Evolutionary conservation across 2,888 invertebrate genomes (phyloP).

Genomic region (Microchrysa polita): DNA sequence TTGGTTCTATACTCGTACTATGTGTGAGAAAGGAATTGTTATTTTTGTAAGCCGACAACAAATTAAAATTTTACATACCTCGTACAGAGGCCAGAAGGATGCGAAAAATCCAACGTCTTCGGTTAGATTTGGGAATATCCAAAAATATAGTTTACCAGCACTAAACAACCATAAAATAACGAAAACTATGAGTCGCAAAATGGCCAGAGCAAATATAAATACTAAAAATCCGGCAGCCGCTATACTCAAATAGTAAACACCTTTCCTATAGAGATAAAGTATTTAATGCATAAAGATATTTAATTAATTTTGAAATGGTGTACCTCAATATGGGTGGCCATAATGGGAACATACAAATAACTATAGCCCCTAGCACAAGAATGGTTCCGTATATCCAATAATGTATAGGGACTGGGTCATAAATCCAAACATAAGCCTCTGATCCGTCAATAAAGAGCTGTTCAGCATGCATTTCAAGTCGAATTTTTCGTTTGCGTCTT

Average conservation of each 20-base stretch:
- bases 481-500: constrained; percentile 87
- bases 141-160: constrained; percentile 90
- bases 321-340: constrained; percentile 95
- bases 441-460: constrained; percentile 93
- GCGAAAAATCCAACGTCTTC: constrained; percentile 99
- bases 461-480: constrained; percentile 96
- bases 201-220: constrained; percentile 88
- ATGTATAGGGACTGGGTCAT: constrained; percentile 94
- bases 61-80: constrained; percentile 66
- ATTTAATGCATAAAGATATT: background rate
- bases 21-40: constrained; percentile 48
- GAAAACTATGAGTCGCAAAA: constrained; percentile 90
- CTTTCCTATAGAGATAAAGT: constrained; percentile 71
- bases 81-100: constrained; percentile 97
- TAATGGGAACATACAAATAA: constrained; percentile 97
- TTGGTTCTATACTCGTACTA: constrained; percentile 85
- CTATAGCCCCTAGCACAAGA: constrained; percentile 91
- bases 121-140: constrained; percentile 98
- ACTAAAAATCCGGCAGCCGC: constrained; percentile 95
- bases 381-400: constrained; percentile 94
- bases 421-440: constrained; percentile 98
- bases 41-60: background rate
- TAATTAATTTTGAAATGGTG: background rate
- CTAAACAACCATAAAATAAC: constrained; percentile 89
- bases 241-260: constrained; percentile 96